Evolutionary conservation across 2,888 invertebrate genomes (phyloP), one percentile per base, ranked within the genome.

Genomic region (Acleris laterana): DNA sequence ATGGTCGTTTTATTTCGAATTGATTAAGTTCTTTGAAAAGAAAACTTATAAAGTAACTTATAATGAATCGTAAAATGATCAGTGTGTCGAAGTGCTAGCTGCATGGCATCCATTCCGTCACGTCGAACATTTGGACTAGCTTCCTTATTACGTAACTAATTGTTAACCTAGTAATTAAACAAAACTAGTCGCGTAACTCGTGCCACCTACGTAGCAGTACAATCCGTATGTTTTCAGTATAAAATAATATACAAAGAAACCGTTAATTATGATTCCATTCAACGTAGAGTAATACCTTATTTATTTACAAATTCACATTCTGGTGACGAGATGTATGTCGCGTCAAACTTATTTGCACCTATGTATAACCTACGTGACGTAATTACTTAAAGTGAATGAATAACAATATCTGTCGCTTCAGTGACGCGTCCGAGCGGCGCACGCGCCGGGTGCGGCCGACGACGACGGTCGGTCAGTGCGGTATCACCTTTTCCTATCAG

Each of bases 81-180:
- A 61, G 52, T 57, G 32, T 49, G 50, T 71, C 71, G 70, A 74
- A 73, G 76, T 77, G 73, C 72, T 77, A 86, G 87, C 32, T 32
- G 32, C 84, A 89, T 88, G 88, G 88, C 91, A 87, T 90, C 85
- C 85, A 81, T 81, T 87, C 89, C 88, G 89, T 89, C 90, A 90
- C 89, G 88, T 88, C 86, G 81, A 88, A 89, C 86, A 88, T 88
- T 90, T 89, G 89, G 93, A 93, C 93, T 93, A 93, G 93, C 91
- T 92, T 91, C 77, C 90, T 91, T 90, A 89, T 88, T 87, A 89
- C 88, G 76, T 84, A 84, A 87, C 88, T 87, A 82, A 72, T 67
- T 77, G 78, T 84, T 85, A 85, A 82, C 83, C 87, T 89, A 90
- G 86, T 88, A 87, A 90, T 89, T 89, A 89, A 91, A 83, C 85